Evolutionary conservation across 2,797 vertebrate genomes (phyloP).

Genomic region (Coluber constrictor): DNA sequence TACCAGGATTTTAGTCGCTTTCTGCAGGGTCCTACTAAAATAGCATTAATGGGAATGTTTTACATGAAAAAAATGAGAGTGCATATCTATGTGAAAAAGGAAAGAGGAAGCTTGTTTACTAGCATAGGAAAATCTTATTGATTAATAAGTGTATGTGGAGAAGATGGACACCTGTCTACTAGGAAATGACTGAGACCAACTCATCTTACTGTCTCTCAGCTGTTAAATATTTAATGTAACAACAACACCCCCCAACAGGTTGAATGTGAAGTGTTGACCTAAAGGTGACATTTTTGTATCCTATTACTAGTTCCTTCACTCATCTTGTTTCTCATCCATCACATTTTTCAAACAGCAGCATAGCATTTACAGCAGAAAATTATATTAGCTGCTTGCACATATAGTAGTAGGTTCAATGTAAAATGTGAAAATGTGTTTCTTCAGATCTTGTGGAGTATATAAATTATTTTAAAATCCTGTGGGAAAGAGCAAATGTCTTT

Average conservation of each 20-base stretch:
- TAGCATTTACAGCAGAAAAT: constrained; percentile 51
- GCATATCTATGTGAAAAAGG: constrained; percentile 6
- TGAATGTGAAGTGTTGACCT: constrained; percentile 66
- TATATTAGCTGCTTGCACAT: constrained; percentile 53
- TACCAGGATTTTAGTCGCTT: not conserved
- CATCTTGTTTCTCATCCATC: constrained; percentile 68
- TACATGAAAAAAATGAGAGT: not conserved
- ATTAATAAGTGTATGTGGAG: constrained; percentile 50
- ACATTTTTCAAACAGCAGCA: constrained; percentile 63
- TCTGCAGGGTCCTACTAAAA: not conserved
- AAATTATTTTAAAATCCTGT: not conserved
- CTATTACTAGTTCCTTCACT: constrained; percentile 65
- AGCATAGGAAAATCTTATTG: constrained; percentile 60
- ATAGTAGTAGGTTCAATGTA: not conserved
- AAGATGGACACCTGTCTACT: constrained; percentile 63
- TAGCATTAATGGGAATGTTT: not conserved
- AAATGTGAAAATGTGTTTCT: constrained; percentile 30
- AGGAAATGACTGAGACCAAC: constrained; percentile 65
- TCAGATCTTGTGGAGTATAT: constrained; percentile 13
- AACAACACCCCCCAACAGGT: constrained; percentile 60
- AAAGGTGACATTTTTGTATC: constrained; percentile 70
- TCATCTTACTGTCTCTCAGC: constrained; percentile 60
- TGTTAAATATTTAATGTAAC: constrained; percentile 65
- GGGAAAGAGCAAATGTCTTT: not conserved
- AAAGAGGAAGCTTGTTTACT: constrained; percentile 32